Base-by-base conservation (phyloP, 2,113 vertebrate species). In the Ceyx margarethae region DNA sequence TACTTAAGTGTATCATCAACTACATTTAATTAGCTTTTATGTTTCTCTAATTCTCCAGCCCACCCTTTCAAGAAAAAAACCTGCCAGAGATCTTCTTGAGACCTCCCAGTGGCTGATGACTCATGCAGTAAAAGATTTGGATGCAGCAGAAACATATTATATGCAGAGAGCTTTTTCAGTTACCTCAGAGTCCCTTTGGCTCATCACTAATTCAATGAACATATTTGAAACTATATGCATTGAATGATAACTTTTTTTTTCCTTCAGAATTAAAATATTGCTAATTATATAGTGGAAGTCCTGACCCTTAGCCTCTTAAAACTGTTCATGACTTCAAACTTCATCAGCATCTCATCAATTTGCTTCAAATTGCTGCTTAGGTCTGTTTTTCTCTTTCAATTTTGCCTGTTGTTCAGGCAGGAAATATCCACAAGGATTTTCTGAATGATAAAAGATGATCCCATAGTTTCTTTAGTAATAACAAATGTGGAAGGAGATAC, bases 21-120 rank as follows among this genome's bases (percentile, higher is more conserved):
- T 78, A 74, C 51, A 62, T 93, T 91, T 90, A 94, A 95, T 85
- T 91, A 87, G 45, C 21, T 87, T 91, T 94, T 92, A 62, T 73
- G 80, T 85, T 95, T 89, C 85, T 81, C 21, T 89, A 54, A 81
- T 81, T 91, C 62, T 90, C 40, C 37, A 73, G 50, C 5, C 20
- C 48, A 84, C 64, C 42, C 4, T 87, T 61, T 76, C 50, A 91
- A 85, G 78, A 51, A 84, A 72, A 67, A 67, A 71, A 56, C 0
- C 66, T 64, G 25, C 42, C 87, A 58, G 37, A 71, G 58, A 53
- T 57, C 46, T 64, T 95, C 62, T 72, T 61, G 50, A 79, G 74
- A 89, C 74, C 58, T 89, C 72, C 78, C 72, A 77, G 72, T 85
- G 67, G 46, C 53, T 87, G 71, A 67, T 93, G 89, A 96, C 51